Evolutionary conservation across 2,797 vertebrate genomes (phyloP).

Genomic region (Enteromius fasciolatus): DNA sequence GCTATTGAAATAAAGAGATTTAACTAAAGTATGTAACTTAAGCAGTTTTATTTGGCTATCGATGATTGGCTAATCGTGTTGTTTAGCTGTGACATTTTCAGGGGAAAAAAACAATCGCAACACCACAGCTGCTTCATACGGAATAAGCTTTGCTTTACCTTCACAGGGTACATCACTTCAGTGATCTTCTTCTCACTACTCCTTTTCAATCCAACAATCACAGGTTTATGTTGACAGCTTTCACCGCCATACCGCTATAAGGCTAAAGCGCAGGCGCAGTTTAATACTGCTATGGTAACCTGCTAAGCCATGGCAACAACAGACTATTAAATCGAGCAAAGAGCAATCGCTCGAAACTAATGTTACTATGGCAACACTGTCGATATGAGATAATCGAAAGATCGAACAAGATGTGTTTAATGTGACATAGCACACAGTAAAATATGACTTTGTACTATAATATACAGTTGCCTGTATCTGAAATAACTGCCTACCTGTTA

Average conservation of each 20-base stretch:
- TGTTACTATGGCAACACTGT: slow-evolving; percentile 59
- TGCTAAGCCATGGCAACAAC: slow-evolving; percentile 73
- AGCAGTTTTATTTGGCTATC: slow-evolving; percentile 1
- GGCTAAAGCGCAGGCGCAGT: slow-evolving; percentile 67
- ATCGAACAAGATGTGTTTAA: slow-evolving; percentile 19
- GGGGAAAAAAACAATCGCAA: neutral
- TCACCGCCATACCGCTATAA: slow-evolving; percentile 68
- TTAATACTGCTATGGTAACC: slow-evolving; percentile 65
- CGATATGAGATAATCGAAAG: slow-evolving; percentile 2
- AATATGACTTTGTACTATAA: neutral
- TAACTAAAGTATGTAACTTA: neutral
- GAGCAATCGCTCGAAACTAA: slow-evolving; percentile 59
- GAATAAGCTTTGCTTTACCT: slow-evolving; percentile 63
- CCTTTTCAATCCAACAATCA: neutral
- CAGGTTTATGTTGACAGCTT: slow-evolving; percentile 52
- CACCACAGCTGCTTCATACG: neutral
- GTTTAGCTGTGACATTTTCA: neutral
- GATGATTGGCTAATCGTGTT: neutral
- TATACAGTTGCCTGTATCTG: too few relatives aligned
- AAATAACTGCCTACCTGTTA: neutral
- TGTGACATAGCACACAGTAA: neutral
- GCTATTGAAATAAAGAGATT: neutral
- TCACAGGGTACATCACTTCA: slow-evolving; percentile 70
- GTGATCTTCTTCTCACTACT: neutral
- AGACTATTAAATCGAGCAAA: slow-evolving; percentile 59